A percentile compares a stretch with the other conserved stretches of the same genome.
These are phyloP conservation scores for Cheilosia pagana DNA, from an alignment of 2,888 invertebrate genomes.

Conservation along the genomic window DNA sequence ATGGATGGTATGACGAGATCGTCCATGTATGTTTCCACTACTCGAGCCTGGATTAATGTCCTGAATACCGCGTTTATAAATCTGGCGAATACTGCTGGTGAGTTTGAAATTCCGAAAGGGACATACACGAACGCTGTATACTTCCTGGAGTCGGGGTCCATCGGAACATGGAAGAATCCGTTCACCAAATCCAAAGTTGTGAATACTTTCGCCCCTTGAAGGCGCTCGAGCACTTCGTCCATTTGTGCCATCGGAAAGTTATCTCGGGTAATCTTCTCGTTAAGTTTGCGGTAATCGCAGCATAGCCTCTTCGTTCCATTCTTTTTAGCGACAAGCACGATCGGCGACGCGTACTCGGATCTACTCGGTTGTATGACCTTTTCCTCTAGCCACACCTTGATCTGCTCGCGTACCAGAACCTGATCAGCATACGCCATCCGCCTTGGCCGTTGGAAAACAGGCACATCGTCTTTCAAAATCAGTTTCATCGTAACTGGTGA, in stretches of 20 bases:
- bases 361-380: too few species aligned
- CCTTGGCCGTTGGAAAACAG: too few species aligned
- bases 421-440: too few species aligned
- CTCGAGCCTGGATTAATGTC: background rate
- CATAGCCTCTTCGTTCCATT: too few species aligned
- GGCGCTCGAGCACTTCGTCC: background rate
- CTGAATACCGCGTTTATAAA: background rate
- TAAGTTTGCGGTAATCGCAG: too few species aligned
- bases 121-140: background rate
- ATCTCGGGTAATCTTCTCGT: background rate
- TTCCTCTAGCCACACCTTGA: too few species aligned
- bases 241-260: background rate
- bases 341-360: too few species aligned
- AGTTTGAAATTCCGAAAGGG: background rate
- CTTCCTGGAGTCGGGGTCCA: too few species aligned
- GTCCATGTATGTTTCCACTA: too few species aligned
- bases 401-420: too few species aligned
- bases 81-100: background rate
- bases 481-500: conserved; percentile 12
- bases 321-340: too few species aligned
- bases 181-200: background rate
- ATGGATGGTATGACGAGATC: background rate
- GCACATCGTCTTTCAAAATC: conserved; percentile 2
- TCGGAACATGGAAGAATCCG: background rate
- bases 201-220: background rate